Base-by-base conservation (phyloP, 92 coral and sea anemone genomes). In the Muricea muricata region DNA sequence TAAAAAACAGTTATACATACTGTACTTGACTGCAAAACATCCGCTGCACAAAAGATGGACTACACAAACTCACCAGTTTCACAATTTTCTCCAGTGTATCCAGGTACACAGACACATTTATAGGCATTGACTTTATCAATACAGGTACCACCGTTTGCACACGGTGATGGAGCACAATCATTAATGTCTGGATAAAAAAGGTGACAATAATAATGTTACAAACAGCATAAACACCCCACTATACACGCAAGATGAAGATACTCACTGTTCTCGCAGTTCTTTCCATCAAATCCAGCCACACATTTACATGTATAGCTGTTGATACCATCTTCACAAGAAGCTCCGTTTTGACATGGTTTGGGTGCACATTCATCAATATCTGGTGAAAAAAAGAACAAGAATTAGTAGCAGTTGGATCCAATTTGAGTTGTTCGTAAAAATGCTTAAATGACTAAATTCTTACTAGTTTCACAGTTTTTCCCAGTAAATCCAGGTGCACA, bases 251-350 rank as follows among this genome's bases (percentile, higher is more conserved):
- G n/a, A n/a, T 55, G 5, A 55, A 25, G 21, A 18, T 25, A 68
- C 75, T 68, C 24, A 68, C 75, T 68, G 5, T 58, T 75, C 52
- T 75, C 80, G 23, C 80, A 75, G 34, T 75, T 47, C 12, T 0
- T 10, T 75, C 80, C 89, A 39, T 33, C 46, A 41, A 68, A 73
- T 61, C 5, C 15, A 79, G 26, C 65, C 82, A 78, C 8, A 29
- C 80, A 90, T 24, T 73, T 54, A 70, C 93, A 90, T 28, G 18
- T 86, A 82, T 83, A 90, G 1, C 55, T 69, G 41, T 74, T 77
- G n/a, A 52, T 66, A 2, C 69, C 31, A n/a, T 77, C 57, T 7
- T 8, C 23, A 35, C 92, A 89, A 0, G 66, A 79, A 24, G 79
- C 92, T 25, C 85, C 87, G 24, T 90, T 86, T 1, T 21, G 56